Conservation (phyloP, 2,888 invertebrate species). For the Cerastoderma edule region DNA sequence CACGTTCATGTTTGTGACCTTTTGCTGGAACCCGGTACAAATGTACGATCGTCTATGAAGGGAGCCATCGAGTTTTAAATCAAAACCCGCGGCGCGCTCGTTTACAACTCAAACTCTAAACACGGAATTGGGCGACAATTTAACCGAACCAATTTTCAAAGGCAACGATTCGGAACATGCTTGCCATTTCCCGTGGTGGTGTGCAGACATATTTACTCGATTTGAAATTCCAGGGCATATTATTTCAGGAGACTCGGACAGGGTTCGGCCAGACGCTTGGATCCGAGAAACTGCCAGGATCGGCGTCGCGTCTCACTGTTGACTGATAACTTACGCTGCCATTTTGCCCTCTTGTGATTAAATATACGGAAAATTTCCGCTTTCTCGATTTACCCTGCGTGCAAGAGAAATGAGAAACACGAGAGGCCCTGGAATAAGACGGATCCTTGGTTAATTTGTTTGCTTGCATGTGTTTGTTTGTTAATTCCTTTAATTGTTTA, state of each 20-base stretch:
- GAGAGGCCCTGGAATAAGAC: slow-evolving; percentile 22
- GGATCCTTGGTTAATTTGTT: too few species aligned
- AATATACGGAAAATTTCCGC: slow-evolving; percentile 62
- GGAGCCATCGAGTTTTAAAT: too few species aligned
- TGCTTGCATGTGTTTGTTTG: too few species aligned
- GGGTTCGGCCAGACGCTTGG: slow-evolving; percentile 40
- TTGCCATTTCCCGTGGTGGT: slow-evolving; percentile 38
- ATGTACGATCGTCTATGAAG: too few species aligned
- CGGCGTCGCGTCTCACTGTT: slow-evolving; percentile 28
- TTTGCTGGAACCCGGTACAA: too few species aligned
- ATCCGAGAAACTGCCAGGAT: slow-evolving; percentile 33
- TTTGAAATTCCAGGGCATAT: slow-evolving; percentile 43
- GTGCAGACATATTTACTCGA: slow-evolving; percentile 38
- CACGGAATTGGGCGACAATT: slow-evolving; percentile 37
- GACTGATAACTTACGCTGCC: slow-evolving; percentile 36
- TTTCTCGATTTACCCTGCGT: slow-evolving; percentile 44
- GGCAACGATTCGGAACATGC: slow-evolving; percentile 42
- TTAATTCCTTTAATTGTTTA: too few species aligned
- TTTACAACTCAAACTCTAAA: slow-evolving; percentile 1
- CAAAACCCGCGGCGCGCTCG: too few species aligned
- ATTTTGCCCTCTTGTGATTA: slow-evolving; percentile 54
- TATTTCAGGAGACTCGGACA: slow-evolving; percentile 53
- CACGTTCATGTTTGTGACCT: too few species aligned
- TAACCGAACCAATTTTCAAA: slow-evolving; percentile 51
- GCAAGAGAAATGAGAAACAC: slow-evolving; percentile 12